Conservation (phyloP, 2,888 invertebrate genomes). For the Dysmachus trigonus region DNA sequence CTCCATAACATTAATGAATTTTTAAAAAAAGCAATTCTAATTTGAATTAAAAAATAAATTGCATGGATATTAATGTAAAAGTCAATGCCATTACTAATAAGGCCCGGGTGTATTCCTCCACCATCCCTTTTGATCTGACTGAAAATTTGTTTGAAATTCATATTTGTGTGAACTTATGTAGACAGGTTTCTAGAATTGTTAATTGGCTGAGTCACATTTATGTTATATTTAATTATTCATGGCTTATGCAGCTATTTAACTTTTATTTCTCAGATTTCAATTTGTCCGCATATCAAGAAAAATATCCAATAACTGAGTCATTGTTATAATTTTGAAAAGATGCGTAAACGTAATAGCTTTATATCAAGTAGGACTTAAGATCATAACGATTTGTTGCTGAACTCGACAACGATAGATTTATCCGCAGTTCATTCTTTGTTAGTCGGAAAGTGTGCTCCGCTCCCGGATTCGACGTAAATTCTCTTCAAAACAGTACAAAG, state of each 20-base stretch:
- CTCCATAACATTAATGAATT: not conserved
- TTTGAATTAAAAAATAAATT: not conserved
- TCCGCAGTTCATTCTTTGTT: not conserved
- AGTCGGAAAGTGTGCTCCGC: not conserved
- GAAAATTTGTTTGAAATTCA: not conserved
- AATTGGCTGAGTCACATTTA: not conserved
- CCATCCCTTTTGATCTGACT: not conserved
- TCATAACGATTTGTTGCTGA: not conserved
- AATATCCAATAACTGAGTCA: not conserved
- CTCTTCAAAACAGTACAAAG: constrained; percentile 5
- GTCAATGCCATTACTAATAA: not conserved
- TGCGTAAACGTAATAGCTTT: not conserved
- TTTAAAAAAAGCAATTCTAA: not conserved
- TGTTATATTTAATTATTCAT: not conserved
- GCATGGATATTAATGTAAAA: not conserved
- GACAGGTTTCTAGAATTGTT: not conserved
- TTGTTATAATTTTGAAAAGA: not conserved
- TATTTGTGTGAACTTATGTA: not conserved
- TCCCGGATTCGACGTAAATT: not conserved
- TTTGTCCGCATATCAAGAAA: not conserved
- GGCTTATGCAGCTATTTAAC: too few species aligned
- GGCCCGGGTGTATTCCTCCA: not conserved
- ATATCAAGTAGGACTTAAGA: not conserved
- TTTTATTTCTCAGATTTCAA: not conserved
- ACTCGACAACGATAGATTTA: not conserved